These are phyloP conservation scores for Tipula vernalis DNA, from an alignment of 2,888 invertebrate genomes.

Conservation along the genomic window DNA sequence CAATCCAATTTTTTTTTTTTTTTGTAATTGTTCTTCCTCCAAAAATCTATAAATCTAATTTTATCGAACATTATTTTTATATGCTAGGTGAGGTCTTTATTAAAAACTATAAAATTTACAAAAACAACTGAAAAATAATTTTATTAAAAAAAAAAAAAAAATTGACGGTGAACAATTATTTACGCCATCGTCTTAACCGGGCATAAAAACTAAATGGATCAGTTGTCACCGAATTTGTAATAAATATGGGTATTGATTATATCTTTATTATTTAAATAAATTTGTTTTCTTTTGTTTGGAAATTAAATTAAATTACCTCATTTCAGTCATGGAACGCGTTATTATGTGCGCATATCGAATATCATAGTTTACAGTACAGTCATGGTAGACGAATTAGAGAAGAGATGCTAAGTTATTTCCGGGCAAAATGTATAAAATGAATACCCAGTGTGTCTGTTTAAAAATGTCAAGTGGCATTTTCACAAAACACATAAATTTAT, in stretches of 20 bases:
- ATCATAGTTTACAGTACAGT: neutral
- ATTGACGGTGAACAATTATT: neutral
- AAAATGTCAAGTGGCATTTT: neutral
- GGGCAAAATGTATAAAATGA: neutral
- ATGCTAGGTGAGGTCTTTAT: neutral
- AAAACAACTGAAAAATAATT: neutral
- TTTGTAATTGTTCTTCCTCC: neutral
- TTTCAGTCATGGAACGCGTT: neutral
- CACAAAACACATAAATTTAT: neutral
- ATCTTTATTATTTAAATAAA: neutral
- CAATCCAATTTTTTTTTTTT: neutral
- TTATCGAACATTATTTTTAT: neutral
- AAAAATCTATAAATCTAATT: neutral
- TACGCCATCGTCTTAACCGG: constrained; percentile 4
- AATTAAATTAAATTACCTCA: neutral
- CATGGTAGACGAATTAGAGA: neutral
- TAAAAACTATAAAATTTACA: neutral
- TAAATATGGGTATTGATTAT: constrained; percentile 4
- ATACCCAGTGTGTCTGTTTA: neutral
- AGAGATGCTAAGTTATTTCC: neutral
- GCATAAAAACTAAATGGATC: neutral
- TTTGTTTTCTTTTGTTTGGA: neutral
- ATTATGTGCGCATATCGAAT: neutral
- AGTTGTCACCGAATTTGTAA: constrained; percentile 4
- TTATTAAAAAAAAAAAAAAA: neutral